phyloP scores from a whole-genome alignment of 2,113 vertebrate species.

The Carlito syrichta region DNA sequence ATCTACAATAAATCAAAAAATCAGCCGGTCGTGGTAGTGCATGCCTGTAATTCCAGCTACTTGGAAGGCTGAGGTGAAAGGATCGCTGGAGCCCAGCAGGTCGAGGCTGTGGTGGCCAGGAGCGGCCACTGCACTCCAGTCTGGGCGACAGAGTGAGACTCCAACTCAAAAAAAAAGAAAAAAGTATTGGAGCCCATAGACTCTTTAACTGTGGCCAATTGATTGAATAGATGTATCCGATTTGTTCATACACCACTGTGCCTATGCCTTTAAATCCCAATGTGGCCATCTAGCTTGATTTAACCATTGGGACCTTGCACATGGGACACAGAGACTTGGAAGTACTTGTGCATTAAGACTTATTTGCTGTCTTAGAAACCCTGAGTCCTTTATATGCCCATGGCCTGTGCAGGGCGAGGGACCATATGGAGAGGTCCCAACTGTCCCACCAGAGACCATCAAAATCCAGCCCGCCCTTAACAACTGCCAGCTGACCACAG shows the following conservation, averaged over 20 bases:
- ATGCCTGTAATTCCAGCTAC: no score
- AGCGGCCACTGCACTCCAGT: no score
- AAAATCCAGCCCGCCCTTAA: not conserved
- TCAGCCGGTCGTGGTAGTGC: no score
- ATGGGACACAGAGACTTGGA: not conserved
- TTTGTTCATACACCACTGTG: fast-evolving
- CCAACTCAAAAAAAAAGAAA: no score
- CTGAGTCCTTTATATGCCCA: not conserved
- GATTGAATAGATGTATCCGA: not conserved
- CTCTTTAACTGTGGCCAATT: not conserved
- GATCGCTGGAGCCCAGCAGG: no score
- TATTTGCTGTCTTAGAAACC: not conserved
- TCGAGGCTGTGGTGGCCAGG: no score
- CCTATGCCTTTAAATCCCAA: not conserved
- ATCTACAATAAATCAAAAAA: no score
- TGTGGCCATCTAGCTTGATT: not conserved
- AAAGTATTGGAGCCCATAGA: not conserved
- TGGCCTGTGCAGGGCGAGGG: no score
- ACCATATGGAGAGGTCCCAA: not conserved
- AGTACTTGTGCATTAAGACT: not conserved
- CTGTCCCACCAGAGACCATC: not conserved
- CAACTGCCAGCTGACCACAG: not conserved
- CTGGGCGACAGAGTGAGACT: no score
- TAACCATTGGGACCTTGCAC: not conserved
- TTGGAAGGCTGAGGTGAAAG: no score